Conservation (phyloP, 2,888 invertebrate genomes). For the Acleris emargana region DNA sequence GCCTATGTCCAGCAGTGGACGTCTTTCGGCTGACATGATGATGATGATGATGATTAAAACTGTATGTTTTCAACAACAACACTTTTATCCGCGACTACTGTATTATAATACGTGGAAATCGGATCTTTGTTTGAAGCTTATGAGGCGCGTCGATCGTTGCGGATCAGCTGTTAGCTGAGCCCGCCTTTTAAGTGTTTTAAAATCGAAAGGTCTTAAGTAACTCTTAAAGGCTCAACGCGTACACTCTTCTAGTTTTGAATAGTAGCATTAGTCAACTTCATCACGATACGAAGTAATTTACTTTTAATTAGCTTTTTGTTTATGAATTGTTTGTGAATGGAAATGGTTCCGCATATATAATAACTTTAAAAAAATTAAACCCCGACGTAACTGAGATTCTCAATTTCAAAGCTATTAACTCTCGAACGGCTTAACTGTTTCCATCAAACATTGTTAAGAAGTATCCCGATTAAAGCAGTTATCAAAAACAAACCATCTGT, state of each 20-base stretch:
- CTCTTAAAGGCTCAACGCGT: too few species aligned
- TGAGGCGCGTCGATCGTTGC: slow-evolving; percentile 60
- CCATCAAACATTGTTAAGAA: background rate
- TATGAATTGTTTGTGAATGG: slow-evolving; percentile 8
- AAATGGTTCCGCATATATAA: background rate
- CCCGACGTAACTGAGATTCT: too few species aligned
- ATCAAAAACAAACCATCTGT: too few species aligned
- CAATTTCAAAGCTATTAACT: too few species aligned
- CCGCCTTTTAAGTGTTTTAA: too few species aligned
- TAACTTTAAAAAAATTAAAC: background rate
- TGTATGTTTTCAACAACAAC: background rate
- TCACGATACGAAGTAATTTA: slow-evolving; percentile 18
- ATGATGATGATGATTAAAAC: too few species aligned
- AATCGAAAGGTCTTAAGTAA: too few species aligned
- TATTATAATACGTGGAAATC: slow-evolving; percentile 36
- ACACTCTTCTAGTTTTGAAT: too few species aligned
- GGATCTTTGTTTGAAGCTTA: slow-evolving; percentile 57
- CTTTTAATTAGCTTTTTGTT: slow-evolving; percentile 40
- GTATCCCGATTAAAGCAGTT: background rate
- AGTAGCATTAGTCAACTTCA: slow-evolving; percentile 10
- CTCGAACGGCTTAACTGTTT: too few species aligned
- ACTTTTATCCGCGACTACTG: slow-evolving; percentile 16
- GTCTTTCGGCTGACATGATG: too few species aligned
- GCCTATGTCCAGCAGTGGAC: too few species aligned
- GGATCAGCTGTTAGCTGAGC: slow-evolving; percentile 49